A percentile compares a stretch with the other conserved stretches of the same genome.
phyloP scores from a whole-genome alignment of 2,888 invertebrate species.

The Pristionchus arcanus region DNA sequence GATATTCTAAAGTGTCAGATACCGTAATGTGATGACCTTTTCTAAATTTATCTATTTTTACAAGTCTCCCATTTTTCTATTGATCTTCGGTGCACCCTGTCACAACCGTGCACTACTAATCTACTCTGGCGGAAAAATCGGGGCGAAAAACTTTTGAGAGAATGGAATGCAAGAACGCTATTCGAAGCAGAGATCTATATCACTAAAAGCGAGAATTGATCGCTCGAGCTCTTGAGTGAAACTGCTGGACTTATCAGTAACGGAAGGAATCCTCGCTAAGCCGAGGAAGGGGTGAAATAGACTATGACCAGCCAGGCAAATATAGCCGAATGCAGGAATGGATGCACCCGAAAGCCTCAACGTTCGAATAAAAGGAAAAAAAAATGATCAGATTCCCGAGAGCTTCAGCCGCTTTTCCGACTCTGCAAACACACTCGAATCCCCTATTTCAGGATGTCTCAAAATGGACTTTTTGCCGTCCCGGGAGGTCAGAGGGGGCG shows the following conservation, averaged over 20 bases:
- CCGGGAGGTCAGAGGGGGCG: no score
- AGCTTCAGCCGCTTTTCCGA: not conserved
- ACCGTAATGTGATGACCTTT: not conserved
- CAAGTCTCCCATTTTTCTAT: not conserved
- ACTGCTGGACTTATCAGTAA: no score
- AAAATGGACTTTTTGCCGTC: conserved; percentile 36
- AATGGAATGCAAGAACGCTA: not conserved
- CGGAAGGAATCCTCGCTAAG: not conserved
- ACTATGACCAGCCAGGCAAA: not conserved
- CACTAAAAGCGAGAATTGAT: not conserved
- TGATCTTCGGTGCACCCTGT: not conserved
- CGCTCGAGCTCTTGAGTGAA: not conserved
- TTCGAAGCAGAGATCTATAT: not conserved
- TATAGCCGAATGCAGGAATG: no score
- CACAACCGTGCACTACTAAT: not conserved
- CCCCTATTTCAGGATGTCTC: conserved; percentile 35
- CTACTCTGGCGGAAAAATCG: conserved; percentile 6
- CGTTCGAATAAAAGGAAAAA: not conserved
- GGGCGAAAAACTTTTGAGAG: not conserved
- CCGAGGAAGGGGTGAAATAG: not conserved
- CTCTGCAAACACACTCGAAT: conserved; percentile 4
- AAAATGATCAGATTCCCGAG: not conserved
- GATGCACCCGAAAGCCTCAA: no score
- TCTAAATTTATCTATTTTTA: not conserved
- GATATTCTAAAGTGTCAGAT: not conserved